Evolutionary conservation across 2,113 vertebrate genomes (phyloP), one percentile per base, ranked within the genome.

Genomic region (Hucho hucho): DNA sequence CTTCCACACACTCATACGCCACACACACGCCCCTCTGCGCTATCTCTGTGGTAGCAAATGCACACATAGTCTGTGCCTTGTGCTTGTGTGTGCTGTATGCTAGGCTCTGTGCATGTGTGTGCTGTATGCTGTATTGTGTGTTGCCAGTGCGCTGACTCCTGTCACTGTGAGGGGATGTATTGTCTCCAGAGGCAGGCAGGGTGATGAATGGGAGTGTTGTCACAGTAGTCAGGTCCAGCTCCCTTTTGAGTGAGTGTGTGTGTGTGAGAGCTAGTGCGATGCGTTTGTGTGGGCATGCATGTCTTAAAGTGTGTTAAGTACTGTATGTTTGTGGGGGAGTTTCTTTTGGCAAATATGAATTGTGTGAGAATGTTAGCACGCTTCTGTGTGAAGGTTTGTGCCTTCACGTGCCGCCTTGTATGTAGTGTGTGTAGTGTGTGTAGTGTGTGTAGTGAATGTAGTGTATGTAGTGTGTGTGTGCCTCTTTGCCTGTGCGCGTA

Each of bases 191-290:
- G 92, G 75, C 80, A 77, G 66, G 46, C 70, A 70, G 59, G 79
- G 65, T 86, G 84, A 92, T 92, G 91, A 93, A 93, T 91, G 86
- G 81, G 75, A 86, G 88, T 82, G 88, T 92, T 93, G 92, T 93
- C 90, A 75, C 73, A 82, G 82, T 74, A 84, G 85, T 89, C 86
- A 87, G 83, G 89, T 92, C 89, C 87, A 87, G 85, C 83, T 90
- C 87, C 90, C 87, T 90, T 90, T 88, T 85, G 3, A 9, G 58
- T 61, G 58, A 22, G 58, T 59, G 58, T 22, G 56, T 59, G 56
- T 59, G 56, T 22, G 56, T n/a, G 32, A 7, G 6, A 37, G 32
- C 32, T 2, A 37, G 32, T 56, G 49, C 14, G 49, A 18, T 18
- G 49, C 7, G 18, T 56, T 56, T 20, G 16, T 16, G 53, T 20